phyloP scores from a whole-genome alignment of 2,888 invertebrate species.

The Drosophila robusta region DNA sequence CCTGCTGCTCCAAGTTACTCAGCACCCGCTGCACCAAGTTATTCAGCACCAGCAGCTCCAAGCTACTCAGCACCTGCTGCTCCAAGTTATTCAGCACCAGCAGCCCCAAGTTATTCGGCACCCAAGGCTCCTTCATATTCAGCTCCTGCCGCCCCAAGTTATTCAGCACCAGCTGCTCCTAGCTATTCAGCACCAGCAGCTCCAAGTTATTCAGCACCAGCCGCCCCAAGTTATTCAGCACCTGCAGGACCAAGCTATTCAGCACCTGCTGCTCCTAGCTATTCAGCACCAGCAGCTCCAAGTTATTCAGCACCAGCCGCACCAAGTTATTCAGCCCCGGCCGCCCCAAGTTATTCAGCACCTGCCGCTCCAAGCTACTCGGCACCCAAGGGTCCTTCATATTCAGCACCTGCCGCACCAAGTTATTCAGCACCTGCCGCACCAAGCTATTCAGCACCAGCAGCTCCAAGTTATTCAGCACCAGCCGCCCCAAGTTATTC shows the following conservation, averaged over 20 bases:
- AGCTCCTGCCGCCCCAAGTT: constrained; percentile 5
- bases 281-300: constrained; percentile 30
- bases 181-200: constrained; percentile 39
- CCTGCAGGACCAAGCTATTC: constrained; percentile 19
- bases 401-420: constrained; percentile 12
- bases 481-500: constrained; percentile 12
- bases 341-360: constrained; percentile 2
- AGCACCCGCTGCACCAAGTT: neutral
- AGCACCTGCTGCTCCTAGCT: neutral
- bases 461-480: constrained; percentile 9
- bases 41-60: constrained; percentile 23
- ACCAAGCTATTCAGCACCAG: constrained; percentile 11
- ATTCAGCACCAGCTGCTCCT: constrained; percentile 22
- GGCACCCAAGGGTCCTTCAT: constrained; percentile 6
- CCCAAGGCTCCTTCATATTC: constrained; percentile 12
- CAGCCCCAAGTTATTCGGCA: constrained; percentile 24
- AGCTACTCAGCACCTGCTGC: constrained; percentile 15
- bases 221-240: constrained; percentile 22
- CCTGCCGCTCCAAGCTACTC: constrained; percentile 8
- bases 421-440: constrained; percentile 23
- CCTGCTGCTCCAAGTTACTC: constrained; percentile 21
- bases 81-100: constrained; percentile 26
- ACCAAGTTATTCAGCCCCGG: constrained; percentile 15
- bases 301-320: constrained; percentile 17
- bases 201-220: constrained; percentile 34